These are phyloP conservation scores for Pheosia gnoma DNA, from an alignment of 2,888 invertebrate species.

Conservation along the genomic window DNA sequence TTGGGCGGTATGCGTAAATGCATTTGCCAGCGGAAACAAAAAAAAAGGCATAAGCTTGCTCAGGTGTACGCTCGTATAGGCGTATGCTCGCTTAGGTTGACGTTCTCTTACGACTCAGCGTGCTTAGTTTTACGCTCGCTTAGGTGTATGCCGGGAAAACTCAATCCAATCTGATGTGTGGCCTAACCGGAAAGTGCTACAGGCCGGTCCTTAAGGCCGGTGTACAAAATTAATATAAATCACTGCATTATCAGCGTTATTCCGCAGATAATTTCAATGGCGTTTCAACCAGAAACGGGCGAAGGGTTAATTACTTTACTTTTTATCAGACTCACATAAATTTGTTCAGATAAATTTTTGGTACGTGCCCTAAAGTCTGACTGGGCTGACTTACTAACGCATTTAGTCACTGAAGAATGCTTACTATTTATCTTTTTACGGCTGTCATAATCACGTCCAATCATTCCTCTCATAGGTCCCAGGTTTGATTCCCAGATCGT, in stretches of 20 bases:
- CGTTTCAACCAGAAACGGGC: slow-evolving; percentile 12
- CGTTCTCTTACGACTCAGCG: too few species aligned
- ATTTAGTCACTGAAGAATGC: neutral
- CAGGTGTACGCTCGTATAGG: too few species aligned
- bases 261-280: slow-evolving; percentile 25
- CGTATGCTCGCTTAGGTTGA: too few species aligned
- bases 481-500: too few species aligned
- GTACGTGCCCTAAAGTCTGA: slow-evolving; percentile 26
- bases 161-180: too few species aligned
- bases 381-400: neutral
- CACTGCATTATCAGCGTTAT: slow-evolving; percentile 27
- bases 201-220: slow-evolving; percentile 5
- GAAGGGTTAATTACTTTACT: slow-evolving; percentile 41
- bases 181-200: neutral
- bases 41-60: too few species aligned
- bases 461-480: too few species aligned
- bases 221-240: slow-evolving; percentile 31
- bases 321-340: slow-evolving; percentile 42
- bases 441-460: neutral
- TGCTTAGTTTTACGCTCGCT: too few species aligned
- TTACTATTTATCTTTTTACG: neutral
- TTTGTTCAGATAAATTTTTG: slow-evolving; percentile 38
- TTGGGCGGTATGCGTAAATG: too few species aligned
- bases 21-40: too few species aligned
- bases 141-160: too few species aligned